phyloP scores from a whole-genome alignment of 2,113 vertebrate species.

The Kryptolebias marmoratus region DNA sequence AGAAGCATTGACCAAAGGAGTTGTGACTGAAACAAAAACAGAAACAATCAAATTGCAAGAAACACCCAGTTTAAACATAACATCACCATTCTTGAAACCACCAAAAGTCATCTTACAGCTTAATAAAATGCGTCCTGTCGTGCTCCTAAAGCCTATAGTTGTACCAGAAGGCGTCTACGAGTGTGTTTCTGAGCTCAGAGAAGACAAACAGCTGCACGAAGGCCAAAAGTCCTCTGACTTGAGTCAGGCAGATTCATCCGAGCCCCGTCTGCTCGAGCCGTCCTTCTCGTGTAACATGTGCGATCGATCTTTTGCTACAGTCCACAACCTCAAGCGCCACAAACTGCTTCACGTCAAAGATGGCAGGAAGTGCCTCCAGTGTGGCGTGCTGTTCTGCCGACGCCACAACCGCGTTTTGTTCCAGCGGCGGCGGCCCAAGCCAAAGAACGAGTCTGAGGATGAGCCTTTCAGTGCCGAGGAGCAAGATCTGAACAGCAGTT shows the following conservation, averaged over 20 bases:
- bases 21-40: constrained; percentile 4
- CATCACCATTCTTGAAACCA: neutral
- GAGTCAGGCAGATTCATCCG: constrained; percentile 30
- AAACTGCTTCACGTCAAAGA: constrained; percentile 75
- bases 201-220: constrained; percentile 60
- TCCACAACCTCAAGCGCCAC: constrained; percentile 78
- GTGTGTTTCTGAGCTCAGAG: constrained; percentile 39
- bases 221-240: constrained; percentile 26
- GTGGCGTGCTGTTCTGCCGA: constrained; percentile 72
- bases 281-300: constrained; percentile 76
- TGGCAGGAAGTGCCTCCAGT: constrained; percentile 64
- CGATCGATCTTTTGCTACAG: constrained; percentile 68
- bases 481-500: neutral
- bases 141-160: constrained; percentile 40
- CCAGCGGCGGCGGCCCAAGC: neutral
- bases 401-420: constrained; percentile 53
- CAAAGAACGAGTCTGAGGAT: neutral
- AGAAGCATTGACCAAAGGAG: neutral
- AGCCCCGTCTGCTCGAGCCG: constrained; percentile 49
- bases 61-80: neutral
- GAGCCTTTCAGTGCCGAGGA: neutral
- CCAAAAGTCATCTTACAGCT: neutral
- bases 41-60: neutral
- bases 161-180: constrained; percentile 13
- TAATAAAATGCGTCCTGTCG: constrained; percentile 1